Base-by-base conservation (phyloP, 1,140 invertebrate genomes). In the Nixonia krombeini region DNA sequence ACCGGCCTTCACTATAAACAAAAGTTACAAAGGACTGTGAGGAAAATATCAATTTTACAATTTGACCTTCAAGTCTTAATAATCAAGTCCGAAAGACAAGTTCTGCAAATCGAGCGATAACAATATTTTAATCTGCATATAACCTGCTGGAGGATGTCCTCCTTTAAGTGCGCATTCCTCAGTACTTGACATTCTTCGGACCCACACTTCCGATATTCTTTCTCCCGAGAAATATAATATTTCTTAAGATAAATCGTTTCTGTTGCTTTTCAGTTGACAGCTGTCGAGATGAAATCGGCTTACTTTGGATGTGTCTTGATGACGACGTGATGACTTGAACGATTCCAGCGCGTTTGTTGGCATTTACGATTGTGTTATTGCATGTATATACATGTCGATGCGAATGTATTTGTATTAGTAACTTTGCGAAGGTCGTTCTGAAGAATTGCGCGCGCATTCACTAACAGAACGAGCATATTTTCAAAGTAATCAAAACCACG, bases 111-210 rank as follows among this genome's bases (percentile, higher is more conserved):
- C 8, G 25, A 42, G 15, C 21, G 16, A 38, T 28, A 37, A 42
- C 8, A 25, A 13, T 23, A 23, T 49, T 41, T n/a, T 53, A 44
- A 16, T 31, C 21, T 28, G 3, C 17, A 25, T 46, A 77, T 86
- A 87, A 95, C 93, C 91, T 88, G 94, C 94, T 75, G 93, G 93
- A 67, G 92, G 92, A 87, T 95, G 94, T 42, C 93, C 92, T 59
- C 88, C 91, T 79, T 92, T 93, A 12, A 93, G 80, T 80, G 92
- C 89, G 55, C 87, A 84, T 55, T 89, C 89, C 50, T 86, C 87
- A 2, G 82, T 55, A 62, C 83, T 87, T 41, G 89, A 89, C 88
- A 90, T 90, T 49, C 55, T 72, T 42, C 26, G 18, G 8, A 10
- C 13, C 37, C 10, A 7, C 1, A 17, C 2, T 26, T 33, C 5